Percentiles rank a stretch among this genome's conserved stretches.
These are phyloP conservation scores for Ranitomeya variabilis DNA, from an alignment of 2,113 vertebrate genomes.

Conservation along the genomic window DNA sequence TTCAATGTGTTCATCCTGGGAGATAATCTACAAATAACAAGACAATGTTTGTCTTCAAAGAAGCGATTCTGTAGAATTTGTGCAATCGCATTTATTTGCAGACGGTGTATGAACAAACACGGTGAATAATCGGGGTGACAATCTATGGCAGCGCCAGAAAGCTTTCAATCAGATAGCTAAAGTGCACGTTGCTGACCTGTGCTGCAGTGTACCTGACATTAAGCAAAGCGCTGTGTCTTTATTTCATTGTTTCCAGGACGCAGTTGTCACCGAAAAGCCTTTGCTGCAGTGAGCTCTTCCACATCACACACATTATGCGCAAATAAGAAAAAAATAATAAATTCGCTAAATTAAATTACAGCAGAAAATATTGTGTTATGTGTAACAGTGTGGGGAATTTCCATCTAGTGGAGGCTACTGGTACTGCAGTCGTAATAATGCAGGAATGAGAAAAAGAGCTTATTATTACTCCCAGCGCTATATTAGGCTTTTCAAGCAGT, in stretches of 20 bases:
- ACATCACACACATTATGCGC: neutral
- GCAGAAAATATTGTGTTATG: constrained; percentile 1
- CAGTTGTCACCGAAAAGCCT: neutral
- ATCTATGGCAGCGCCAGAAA: neutral
- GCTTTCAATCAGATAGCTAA: neutral
- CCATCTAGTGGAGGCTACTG: constrained; percentile 30
- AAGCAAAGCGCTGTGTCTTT: neutral
- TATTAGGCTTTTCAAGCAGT: too few relatives aligned
- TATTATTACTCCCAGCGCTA: neutral
- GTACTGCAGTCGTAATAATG: neutral
- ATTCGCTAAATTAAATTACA: constrained; percentile 21
- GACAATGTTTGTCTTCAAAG: constrained; percentile 41
- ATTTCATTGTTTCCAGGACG: neutral
- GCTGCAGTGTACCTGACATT: neutral
- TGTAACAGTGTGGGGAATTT: neutral
- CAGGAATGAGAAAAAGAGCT: neutral
- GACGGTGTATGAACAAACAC: neutral
- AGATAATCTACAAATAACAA: constrained; percentile 38
- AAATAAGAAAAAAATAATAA: constrained; percentile 23
- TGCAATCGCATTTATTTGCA: constrained; percentile 23
- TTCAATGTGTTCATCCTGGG: constrained; percentile 15
- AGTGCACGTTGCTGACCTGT: neutral
- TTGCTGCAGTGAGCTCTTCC: neutral
- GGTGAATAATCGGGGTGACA: constrained; percentile 29
- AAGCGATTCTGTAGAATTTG: constrained; percentile 10